Evolutionary conservation across 2,113 vertebrate genomes (phyloP), one percentile per base, ranked within the genome.

Genomic region (Bagarius yarrelli): DNA sequence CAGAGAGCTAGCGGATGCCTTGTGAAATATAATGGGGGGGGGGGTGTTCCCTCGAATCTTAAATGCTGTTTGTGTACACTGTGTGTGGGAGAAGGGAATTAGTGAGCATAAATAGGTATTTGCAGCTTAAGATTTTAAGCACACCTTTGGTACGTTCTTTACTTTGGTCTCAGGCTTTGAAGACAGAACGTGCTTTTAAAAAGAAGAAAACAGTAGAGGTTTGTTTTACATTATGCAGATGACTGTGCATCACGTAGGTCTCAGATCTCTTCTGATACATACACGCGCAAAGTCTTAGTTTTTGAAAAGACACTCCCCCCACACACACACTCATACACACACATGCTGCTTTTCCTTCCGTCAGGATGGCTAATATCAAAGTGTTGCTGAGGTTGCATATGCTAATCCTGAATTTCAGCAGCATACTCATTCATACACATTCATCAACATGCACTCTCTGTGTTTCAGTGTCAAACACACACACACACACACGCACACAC

Each of bases 111-210:
- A 88, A 84, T 87, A 88, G 27, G 36, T 83, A 88, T 90, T 92
- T 90, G 87, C 87, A 86, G 86, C 87, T 87, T 89, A 89, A 86
- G 89, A 89, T 83, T 89, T 87, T 18, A 69, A 79, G 83, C 80
- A 87, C 67, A 87, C 89, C 83, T 88, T 86, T 64, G 88, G 88
- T 89, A 88, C 78, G 78, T 87, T 83, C 85, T 85, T 73, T 19
- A 86, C 89, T 88, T 90, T 88, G 87, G 87, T 87, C 78, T 78
- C 36, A 61, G 59, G 84, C 91, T 92, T 92, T 92, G 89, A 92
- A 89, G 89, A 89, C 82, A 32, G 75, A 82, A 80, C 50, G 55
- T 81, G 34, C 78, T 47, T 47, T 88, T 90, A 89, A 88, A 88
- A 89, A 88, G 89, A 88, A 82, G 81, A 59, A 81, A 86, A 83